Evolutionary conservation across 2,113 vertebrate species (phyloP).

Genomic region (Peromyscus polionotus): DNA sequence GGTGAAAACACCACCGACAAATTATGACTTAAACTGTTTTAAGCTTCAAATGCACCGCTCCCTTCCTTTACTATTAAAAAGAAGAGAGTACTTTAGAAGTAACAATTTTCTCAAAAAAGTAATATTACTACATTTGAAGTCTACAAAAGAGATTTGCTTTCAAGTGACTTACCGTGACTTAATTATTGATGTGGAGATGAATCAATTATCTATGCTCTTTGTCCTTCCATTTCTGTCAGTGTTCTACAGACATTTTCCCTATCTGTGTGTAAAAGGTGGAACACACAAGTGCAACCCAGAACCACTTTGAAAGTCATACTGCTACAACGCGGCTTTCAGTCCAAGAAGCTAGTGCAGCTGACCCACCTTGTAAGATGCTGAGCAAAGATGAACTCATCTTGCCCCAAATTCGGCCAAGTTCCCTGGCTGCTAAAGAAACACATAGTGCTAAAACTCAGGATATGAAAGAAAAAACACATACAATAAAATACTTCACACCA

Average conservation of each 20-base stretch:
- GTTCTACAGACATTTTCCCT: not conserved
- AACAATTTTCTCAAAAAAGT: slow-evolving; percentile 25
- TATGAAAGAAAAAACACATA: not conserved
- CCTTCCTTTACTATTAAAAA: slow-evolving; percentile 58
- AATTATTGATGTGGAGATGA: not conserved
- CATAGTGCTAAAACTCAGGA: not conserved
- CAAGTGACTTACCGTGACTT: slow-evolving; percentile 18
- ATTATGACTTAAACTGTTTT: slow-evolving; percentile 13
- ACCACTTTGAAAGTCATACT: not conserved
- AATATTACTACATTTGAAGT: not conserved
- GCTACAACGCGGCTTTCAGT: not conserved
- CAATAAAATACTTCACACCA: slow-evolving; percentile 16
- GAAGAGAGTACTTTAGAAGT: slow-evolving; percentile 41
- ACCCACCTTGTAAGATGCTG: slow-evolving; percentile 30
- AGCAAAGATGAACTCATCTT: slow-evolving; percentile 1
- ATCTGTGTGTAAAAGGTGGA: not conserved
- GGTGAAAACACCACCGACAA: slow-evolving; percentile 51
- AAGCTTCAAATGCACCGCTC: not conserved
- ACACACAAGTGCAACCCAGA: not conserved
- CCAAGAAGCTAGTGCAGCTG: not conserved
- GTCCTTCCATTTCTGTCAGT: not conserved
- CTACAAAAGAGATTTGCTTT: slow-evolving; percentile 17
- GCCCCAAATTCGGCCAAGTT: not conserved
- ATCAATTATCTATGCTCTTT: not conserved
- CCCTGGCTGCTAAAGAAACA: slow-evolving; percentile 6